phyloP scores from a whole-genome alignment of 2,797 vertebrate species.

The Morus bassanus region DNA sequence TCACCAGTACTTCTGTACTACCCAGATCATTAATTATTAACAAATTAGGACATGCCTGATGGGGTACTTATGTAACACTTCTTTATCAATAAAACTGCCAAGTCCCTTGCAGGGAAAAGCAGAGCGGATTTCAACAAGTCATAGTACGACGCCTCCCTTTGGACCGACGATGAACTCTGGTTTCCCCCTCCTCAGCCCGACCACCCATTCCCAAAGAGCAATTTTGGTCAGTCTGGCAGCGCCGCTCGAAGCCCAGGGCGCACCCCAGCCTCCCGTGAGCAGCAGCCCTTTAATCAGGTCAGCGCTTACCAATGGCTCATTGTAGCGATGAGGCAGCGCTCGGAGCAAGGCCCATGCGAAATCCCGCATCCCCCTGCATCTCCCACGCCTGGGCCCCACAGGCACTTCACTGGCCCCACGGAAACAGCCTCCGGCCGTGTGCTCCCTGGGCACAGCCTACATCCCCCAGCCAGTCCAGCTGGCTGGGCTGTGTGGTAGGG shows the following conservation, averaged over 20 bases:
- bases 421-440: neutral
- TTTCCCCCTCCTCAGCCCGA: neutral
- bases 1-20: neutral
- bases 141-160: neutral
- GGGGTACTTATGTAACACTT: constrained; percentile 12
- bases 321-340: neutral
- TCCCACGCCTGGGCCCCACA: neutral
- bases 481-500: neutral
- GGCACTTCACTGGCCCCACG: neutral
- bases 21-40: constrained; percentile 52
- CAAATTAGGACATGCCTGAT: constrained; percentile 37
- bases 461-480: neutral
- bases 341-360: accelerated
- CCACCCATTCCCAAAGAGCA: neutral
- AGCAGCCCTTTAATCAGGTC: constrained; percentile 26
- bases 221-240: neutral
- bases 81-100: constrained; percentile 41
- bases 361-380: neutral
- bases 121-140: neutral
- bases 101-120: neutral
- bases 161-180: neutral
- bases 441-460: neutral
- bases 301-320: neutral
- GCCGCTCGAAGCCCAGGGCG: accelerated
- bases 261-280: neutral